phyloP scores from a whole-genome alignment of 2,797 vertebrate genomes.

The Melanotaenia parkinsoni region DNA sequence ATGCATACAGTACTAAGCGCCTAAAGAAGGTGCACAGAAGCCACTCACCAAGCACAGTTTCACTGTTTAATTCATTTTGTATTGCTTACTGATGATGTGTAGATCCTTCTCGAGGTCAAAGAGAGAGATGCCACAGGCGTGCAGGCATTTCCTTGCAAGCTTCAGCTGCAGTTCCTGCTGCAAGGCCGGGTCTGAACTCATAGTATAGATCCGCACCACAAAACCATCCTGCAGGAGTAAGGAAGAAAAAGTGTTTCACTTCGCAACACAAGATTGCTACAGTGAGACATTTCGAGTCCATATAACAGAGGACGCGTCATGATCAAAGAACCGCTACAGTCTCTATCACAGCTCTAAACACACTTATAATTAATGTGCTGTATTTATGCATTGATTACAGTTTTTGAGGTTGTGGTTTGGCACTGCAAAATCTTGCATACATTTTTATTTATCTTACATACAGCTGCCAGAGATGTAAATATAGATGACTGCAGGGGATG shows the following conservation, averaged over 20 bases:
- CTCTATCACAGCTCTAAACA: background rate
- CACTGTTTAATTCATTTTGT: background rate
- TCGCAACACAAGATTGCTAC: conserved; percentile 10
- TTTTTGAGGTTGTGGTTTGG: background rate
- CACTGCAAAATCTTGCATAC: background rate
- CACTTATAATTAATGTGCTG: conserved; percentile 4
- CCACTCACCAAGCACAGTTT: background rate
- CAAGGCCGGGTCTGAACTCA: conserved; percentile 93
- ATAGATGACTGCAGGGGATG: conserved; percentile 17
- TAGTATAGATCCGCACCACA: conserved; percentile 97
- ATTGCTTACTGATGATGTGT: conserved; percentile 97
- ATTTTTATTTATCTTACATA: conserved; percentile 4
- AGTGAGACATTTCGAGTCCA: background rate
- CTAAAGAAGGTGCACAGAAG: background rate
- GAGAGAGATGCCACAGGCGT: conserved; percentile 97
- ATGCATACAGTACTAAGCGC: background rate
- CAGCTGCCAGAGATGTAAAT: conserved; percentile 13
- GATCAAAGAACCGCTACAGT: conserved; percentile 14
- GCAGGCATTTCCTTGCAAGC: conserved; percentile 97
- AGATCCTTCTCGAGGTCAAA: conserved; percentile 99
- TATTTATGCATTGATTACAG: conserved; percentile 29
- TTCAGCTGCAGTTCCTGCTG: conserved; percentile 99
- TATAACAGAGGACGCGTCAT: background rate
- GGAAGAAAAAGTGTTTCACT: conserved; percentile 27
- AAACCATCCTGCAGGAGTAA: conserved; percentile 90